Evolutionary conservation across 2,797 vertebrate species (phyloP), one percentile per base, ranked within the genome.

Genomic region (Lepus oiostolus): DNA sequence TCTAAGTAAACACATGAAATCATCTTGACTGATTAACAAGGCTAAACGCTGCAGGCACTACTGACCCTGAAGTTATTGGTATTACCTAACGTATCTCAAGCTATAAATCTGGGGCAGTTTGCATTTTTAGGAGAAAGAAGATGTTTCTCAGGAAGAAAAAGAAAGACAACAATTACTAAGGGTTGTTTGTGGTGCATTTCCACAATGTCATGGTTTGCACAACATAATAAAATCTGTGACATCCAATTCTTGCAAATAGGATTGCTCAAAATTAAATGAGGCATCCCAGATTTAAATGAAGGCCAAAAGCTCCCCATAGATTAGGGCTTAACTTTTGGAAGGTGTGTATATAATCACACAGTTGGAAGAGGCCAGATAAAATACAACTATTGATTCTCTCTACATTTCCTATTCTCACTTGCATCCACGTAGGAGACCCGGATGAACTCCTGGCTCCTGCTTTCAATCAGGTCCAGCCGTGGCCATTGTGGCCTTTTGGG

Each of bases 21-120:
- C 93, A 89, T 95, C 94, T 85, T 97, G 96, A 96, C 87, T 84
- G 97, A 97, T 97, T 97, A 97, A 88, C 91, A 95, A 95, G 91
- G 84, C 81, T 95, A 19, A 62, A 65, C 75, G 95, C 63, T 38
- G 32, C 77, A 90, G 35, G 75, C 89, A 52, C 30, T 63, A 35
- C 71, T 95, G 95, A 96, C 93, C 95, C 96, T 91, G 93, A 95
- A 95, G 93, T 91, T 94, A 96, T 88, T 92, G 94, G 92, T 32
- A 75, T 96, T 96, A 96, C 90, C 82, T 96, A 67, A 89, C 96
- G 74, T 85, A 50, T 19, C 47, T 62, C 26, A 94, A 65, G 30
- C 90, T 85, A 17, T 97, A 96, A 97, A 98, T 90, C 58, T 62
- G 94, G 8, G 6, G 58, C 75, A 50, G 11, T 85, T 97, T 95